A percentile compares a stretch with the other conserved stretches of the same genome.
phyloP scores from a whole-genome alignment of 2,888 invertebrate species.

The Nomada flava region DNA sequence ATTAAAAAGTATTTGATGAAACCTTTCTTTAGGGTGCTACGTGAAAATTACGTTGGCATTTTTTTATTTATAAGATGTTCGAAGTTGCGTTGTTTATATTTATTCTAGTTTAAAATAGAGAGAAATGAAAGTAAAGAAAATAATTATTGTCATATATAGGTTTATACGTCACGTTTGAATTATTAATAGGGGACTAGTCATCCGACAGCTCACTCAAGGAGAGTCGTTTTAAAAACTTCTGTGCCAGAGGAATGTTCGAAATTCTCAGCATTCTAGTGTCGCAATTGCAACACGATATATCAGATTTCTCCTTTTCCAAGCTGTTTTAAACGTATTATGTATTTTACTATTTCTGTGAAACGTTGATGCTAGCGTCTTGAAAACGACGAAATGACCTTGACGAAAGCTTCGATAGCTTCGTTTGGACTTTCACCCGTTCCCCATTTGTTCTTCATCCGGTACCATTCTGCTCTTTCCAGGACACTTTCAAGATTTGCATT shows the following conservation, averaged over 20 bases:
- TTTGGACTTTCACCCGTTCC: constrained; percentile 63
- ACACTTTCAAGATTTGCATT: constrained; percentile 42
- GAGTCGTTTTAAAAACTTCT: neutral
- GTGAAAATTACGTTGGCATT: too few relatives aligned
- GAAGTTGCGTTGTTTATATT: too few relatives aligned
- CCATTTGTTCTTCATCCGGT: constrained; percentile 57
- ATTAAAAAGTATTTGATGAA: too few relatives aligned
- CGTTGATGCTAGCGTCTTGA: constrained; percentile 36
- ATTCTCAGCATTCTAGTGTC: constrained; percentile 1
- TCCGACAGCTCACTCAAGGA: neutral
- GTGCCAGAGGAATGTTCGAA: neutral
- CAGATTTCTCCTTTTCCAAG: neutral
- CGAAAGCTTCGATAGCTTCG: constrained; percentile 44
- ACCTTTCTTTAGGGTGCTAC: too few relatives aligned
- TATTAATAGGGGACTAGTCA: constrained; percentile 16
- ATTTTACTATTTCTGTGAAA: constrained; percentile 29
- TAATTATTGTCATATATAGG: neutral
- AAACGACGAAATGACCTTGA: constrained; percentile 63
- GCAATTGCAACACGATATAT: neutral
- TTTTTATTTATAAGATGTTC: neutral
- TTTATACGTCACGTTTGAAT: neutral
- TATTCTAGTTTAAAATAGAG: too few relatives aligned
- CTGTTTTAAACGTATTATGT: neutral
- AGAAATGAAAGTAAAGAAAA: neutral
- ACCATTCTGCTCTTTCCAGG: constrained; percentile 28